Evolutionary conservation across 2,888 invertebrate genomes (phyloP), one percentile per base, ranked within the genome.

Genomic region (Hipparchia semele): DNA sequence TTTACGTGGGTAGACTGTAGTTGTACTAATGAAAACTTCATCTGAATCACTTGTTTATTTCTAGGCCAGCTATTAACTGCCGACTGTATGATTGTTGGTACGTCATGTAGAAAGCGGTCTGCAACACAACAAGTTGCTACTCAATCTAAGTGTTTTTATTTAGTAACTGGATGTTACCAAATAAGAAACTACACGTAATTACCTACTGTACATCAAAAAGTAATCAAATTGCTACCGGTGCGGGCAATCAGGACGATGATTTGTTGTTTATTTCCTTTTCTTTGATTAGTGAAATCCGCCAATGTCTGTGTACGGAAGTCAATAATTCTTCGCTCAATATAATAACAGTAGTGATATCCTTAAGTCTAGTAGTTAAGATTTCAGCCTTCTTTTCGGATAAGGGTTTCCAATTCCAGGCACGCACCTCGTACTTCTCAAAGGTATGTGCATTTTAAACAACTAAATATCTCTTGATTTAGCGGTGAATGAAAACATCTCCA

Each of bases 261-360:
- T 87, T 88, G 87, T 89, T 88, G 87, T 80, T 82, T 83, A 88
- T 89, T 88, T 92, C 91, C 91, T 88, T 83, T 86, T 75, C 79
- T 80, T 70, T 81, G 82, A 83, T 80, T 82, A 84, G 81, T 80
- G 81, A 74, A 82, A 79, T 76, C 83, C 81, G 83, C 79, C 81
- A 82, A 81, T 84, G 81, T 80, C 73, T 77, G 79, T 82, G 76
- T 80, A 80, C 77, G 74, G 76, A 78, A 70, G 78, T 79, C 65
- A 65, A 65, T 77, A 71, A 82, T 79, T 77, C 39, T 39, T 5
- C 39, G 39, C 2, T 39, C 39, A 39, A 39, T 39, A 39, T 39
- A 39, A 39, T 39, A 39, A 39, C 39, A 39, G 39, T 23, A 23
- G 23, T 23, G 23, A 23, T 23, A 23, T 23, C 39, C 39, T 39